Percentiles rank a stretch among this genome's conserved stretches.
These are phyloP conservation scores for Microcebus murinus DNA, from an alignment of 2,113 vertebrate species.

Conservation along the genomic window DNA sequence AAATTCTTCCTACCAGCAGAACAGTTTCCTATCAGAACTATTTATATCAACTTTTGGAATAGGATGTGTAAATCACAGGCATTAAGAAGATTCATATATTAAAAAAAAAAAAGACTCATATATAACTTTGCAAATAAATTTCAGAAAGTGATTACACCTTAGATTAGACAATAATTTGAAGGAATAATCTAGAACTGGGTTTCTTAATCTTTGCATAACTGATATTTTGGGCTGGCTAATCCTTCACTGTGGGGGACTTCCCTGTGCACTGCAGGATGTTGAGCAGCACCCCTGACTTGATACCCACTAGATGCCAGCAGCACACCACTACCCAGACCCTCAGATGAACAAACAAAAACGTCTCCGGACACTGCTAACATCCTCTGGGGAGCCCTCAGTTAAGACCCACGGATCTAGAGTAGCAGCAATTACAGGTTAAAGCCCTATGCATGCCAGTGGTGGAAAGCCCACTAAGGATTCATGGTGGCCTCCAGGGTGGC, in stretches of 20 bases:
- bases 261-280: neutral
- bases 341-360: neutral
- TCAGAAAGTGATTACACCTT: neutral
- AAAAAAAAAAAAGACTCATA: too few relatives aligned
- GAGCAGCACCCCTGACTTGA: neutral
- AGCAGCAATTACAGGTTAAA: neutral
- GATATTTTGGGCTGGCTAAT: neutral
- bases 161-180: neutral
- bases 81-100: neutral
- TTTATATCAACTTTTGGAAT: neutral
- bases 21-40: conserved; percentile 19
- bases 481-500: neutral
- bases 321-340: neutral
- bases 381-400: neutral
- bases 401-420: neutral
- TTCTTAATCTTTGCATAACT: neutral
- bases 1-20: neutral
- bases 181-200: neutral
- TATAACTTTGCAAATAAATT: neutral
- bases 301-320: neutral
- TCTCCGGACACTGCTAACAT: neutral
- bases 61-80: neutral
- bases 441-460: neutral
- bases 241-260: neutral
- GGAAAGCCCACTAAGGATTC: neutral